Base-by-base conservation (phyloP, 2,888 invertebrate species). In the Loripinus fragilis region DNA sequence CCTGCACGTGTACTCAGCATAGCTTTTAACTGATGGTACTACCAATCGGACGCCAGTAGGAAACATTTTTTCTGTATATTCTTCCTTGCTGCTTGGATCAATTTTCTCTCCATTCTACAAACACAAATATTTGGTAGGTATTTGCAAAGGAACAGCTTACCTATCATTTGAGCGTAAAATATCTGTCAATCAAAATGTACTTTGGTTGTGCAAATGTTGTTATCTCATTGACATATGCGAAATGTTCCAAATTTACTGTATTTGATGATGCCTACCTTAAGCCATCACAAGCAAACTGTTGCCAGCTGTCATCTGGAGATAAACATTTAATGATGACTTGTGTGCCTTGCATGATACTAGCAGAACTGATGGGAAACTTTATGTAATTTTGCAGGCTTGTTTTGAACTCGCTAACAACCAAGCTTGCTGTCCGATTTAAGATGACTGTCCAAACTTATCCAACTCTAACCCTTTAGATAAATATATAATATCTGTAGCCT, bases 41-140 rank as follows among this genome's bases (percentile, higher is more conserved):
- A 83, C 86, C n/a, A 91, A 85, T 10, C 87, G 85, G n/a, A 86
- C 86, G 12, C 91, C 91, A 7, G 88, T 88, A 0, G 91, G 91
- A 20, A 85, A 78, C 69, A 91, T 82, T 23, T 90, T 87, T 76
- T 91, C 91, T 0, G 88, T 87, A 35, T 86, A 80, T 71, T 87
- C 90, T 1, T 52, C 55, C 74, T 30, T 55, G n/a, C 77, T 69
- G n/a, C 55, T 52, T 15, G 67, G 64, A 17, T 71, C 68, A 28
- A 90, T 85, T 23, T 65, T 73, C 7, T 70, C 45, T 7, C 81
- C 85, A 38, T 87, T 84, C 77, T 83, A 52, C 10, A 48, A 48
- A 17, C 3, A 15, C 48, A 10, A 48, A 10, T 38, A 38, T 5
- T 38, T 38, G 12, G 12, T 38, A 38, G 38, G 38, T 38, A 38